Evolutionary conservation across 2,113 vertebrate species (phyloP).

Genomic region (Sylvilagus bachmani): DNA sequence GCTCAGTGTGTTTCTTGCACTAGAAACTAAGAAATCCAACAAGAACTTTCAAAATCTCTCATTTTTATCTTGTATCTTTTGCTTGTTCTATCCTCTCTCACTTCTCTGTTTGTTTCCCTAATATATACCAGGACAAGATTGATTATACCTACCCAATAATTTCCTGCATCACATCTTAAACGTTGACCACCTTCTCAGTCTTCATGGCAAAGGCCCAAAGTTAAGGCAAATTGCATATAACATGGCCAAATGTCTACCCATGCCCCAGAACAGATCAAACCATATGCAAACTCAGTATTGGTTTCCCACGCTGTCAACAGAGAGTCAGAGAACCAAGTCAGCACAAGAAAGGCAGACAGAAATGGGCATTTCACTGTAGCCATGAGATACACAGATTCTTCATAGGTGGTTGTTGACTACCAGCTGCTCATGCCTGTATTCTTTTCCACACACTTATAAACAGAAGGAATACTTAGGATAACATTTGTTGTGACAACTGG

Average conservation of each 20-base stretch:
- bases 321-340: not conserved
- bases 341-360: not conserved
- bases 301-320: accelerated
- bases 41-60: not conserved
- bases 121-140: not conserved
- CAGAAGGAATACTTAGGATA: not conserved
- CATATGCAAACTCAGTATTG: not conserved
- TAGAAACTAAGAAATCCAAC: not conserved
- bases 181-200: not conserved
- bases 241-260: not conserved
- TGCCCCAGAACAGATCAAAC: not conserved
- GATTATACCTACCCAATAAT: not conserved
- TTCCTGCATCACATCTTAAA: not conserved
- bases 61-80: not conserved
- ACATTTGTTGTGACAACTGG: not conserved
- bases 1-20: not conserved
- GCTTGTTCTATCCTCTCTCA: not conserved
- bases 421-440: not conserved
- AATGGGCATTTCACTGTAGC: not conserved
- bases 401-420: accelerated
- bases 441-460: not conserved
- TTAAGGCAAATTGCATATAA: not conserved
- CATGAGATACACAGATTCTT: not conserved
- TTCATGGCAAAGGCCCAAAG: not conserved
- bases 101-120: not conserved